These are phyloP conservation scores for Valencia hispanica DNA, from an alignment of 2,797 vertebrate genomes.

Conservation along the genomic window DNA sequence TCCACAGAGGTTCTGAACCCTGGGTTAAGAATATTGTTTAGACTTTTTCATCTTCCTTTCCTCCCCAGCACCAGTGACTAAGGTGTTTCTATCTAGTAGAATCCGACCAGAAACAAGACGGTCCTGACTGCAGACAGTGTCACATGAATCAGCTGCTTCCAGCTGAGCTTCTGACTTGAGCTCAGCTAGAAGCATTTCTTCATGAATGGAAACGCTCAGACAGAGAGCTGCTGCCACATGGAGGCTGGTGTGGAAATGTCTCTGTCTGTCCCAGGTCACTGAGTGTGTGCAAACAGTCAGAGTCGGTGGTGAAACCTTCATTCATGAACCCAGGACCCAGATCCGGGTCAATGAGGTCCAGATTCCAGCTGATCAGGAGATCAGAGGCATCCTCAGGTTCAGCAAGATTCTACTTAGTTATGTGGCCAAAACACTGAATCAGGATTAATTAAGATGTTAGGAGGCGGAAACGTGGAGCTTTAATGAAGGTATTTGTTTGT, in stretches of 20 bases:
- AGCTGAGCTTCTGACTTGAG: not conserved
- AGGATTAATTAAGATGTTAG: too few species aligned
- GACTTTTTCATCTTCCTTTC: not conserved
- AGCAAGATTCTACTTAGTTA: not conserved
- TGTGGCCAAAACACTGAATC: not conserved
- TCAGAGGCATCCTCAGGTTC: not conserved
- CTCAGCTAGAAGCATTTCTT: not conserved
- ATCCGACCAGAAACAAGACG: not conserved
- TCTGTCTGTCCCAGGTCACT: not conserved
- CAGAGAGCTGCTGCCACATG: not conserved
- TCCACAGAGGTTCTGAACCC: not conserved
- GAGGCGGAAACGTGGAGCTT: too few species aligned
- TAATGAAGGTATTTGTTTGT: not conserved
- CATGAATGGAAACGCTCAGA: not conserved
- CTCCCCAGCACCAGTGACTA: not conserved
- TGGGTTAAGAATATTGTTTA: not conserved
- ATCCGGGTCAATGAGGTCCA: not conserved
- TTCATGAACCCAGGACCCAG: not conserved
- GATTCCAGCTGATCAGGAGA: not conserved
- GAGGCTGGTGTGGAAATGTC: not conserved
- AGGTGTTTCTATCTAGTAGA: not conserved
- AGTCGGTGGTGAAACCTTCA: not conserved
- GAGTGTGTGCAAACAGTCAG: not conserved
- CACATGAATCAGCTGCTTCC: not conserved
- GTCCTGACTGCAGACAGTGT: not conserved